Evolutionary conservation across 1,140 invertebrate species (phyloP).

Genomic region (Gerris buenoi): DNA sequence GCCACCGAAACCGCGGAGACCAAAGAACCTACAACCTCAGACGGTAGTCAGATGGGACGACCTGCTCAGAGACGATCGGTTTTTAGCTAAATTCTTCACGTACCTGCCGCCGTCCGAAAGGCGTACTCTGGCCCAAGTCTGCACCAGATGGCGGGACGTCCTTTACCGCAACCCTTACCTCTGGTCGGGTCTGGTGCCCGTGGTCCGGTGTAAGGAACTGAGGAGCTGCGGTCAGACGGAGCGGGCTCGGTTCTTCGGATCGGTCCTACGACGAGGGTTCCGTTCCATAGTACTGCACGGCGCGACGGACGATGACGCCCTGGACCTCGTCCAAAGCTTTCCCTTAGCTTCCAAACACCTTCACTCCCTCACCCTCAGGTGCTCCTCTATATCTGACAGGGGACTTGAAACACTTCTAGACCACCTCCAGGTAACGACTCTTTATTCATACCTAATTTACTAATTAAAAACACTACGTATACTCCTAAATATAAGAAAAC

Average conservation of each 20-base stretch:
- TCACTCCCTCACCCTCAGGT: constrained; percentile 62
- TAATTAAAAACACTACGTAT: neutral
- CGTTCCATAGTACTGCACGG: constrained; percentile 67
- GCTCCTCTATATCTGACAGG: constrained; percentile 73
- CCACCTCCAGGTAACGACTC: constrained; percentile 68
- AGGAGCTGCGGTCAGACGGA: constrained; percentile 45
- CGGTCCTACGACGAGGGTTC: constrained; percentile 68
- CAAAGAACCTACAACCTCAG: constrained; percentile 19
- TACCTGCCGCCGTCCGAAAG: constrained; percentile 70
- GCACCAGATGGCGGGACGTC: constrained; percentile 68
- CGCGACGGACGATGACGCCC: constrained; percentile 73
- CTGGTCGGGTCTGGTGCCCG: constrained; percentile 69
- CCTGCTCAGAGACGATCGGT: constrained; percentile 64
- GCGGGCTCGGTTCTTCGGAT: constrained; percentile 58
- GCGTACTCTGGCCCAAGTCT: constrained; percentile 61
- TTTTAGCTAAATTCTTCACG: constrained; percentile 66
- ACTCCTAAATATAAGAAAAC: constrained; percentile 4
- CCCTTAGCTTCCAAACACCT: constrained; percentile 67
- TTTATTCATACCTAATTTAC: constrained; percentile 20
- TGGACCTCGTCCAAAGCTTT: constrained; percentile 71
- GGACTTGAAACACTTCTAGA: constrained; percentile 73
- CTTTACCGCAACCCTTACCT: constrained; percentile 66
- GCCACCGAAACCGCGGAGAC: constrained; percentile 23
- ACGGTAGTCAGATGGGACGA: constrained; percentile 56
- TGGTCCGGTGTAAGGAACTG: constrained; percentile 66